Evolutionary conservation across 1,140 invertebrate genomes (phyloP).

Genomic region (Xylocopa sonorina): DNA sequence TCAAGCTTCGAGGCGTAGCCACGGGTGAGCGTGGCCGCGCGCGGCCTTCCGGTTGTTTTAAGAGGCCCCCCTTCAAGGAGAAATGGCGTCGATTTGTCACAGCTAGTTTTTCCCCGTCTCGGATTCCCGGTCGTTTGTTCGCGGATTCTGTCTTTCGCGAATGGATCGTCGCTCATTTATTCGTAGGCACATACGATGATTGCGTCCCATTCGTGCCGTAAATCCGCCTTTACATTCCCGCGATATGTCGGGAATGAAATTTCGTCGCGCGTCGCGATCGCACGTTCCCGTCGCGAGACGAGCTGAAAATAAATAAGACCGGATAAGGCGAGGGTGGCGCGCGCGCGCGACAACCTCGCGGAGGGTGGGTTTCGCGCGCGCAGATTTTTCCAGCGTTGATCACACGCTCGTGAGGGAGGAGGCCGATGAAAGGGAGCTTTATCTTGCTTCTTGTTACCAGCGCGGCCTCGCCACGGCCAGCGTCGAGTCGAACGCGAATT

Average conservation of each 20-base stretch:
- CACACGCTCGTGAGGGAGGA: no score
- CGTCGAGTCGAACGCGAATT: conserved; percentile 18
- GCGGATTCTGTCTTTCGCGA: not conserved
- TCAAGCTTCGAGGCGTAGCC: conserved; percentile 6
- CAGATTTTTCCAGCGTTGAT: conserved; percentile 21
- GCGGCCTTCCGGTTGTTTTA: conserved; percentile 10
- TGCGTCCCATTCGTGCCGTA: not conserved
- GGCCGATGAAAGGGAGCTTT: conserved; percentile 34
- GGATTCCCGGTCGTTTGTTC: not conserved
- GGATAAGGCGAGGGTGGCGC: not conserved
- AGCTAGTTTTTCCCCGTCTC: not conserved
- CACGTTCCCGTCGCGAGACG: not conserved
- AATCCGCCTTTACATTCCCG: not conserved
- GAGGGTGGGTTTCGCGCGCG: not conserved
- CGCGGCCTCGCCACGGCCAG: not conserved
- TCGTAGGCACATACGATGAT: not conserved
- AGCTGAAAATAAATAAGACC: not conserved
- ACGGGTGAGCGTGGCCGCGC: no score
- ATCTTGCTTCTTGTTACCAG: conserved; percentile 45
- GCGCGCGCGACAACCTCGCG: no score
- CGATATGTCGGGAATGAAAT: not conserved
- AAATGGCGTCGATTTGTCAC: conserved; percentile 19
- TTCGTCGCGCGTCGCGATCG: not conserved
- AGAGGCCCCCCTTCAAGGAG: not conserved
- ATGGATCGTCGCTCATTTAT: not conserved